phyloP scores from a whole-genome alignment of 1,140 invertebrate genomes.

The Drosophila lini region DNA sequence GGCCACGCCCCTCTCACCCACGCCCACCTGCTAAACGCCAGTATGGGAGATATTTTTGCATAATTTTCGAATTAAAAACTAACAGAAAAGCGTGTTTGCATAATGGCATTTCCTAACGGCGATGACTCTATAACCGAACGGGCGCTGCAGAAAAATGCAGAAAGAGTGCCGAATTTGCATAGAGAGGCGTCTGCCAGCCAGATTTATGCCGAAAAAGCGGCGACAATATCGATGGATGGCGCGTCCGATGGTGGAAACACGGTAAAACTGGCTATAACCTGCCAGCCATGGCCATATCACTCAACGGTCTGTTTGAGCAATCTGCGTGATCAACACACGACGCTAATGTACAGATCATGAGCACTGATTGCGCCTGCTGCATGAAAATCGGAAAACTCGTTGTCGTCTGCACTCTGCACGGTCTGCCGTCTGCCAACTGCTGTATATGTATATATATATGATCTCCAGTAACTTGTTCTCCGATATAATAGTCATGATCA shows the following conservation, averaged over 20 bases:
- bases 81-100: slow-evolving; percentile 67
- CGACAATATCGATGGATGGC: slow-evolving; percentile 10
- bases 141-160: slow-evolving; percentile 11
- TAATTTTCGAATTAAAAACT: slow-evolving; percentile 75
- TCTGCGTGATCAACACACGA: slow-evolving; percentile 80
- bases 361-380: slow-evolving; percentile 79
- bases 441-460: not conserved
- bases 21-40: slow-evolving; percentile 59
- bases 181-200: slow-evolving; percentile 29
- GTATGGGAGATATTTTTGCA: slow-evolving; percentile 64
- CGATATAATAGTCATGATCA: slow-evolving; percentile 49
- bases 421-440: slow-evolving; percentile 1
- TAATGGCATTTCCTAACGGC: slow-evolving; percentile 74
- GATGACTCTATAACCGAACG: slow-evolving; percentile 69
- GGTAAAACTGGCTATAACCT: slow-evolving; percentile 59
- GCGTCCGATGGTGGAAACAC: slow-evolving; percentile 21
- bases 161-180: slow-evolving; percentile 52
- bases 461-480: slow-evolving; percentile 56
- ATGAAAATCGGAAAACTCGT: slow-evolving; percentile 81
- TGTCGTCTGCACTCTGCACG: slow-evolving; percentile 26
- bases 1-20: slow-evolving; percentile 62
- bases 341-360: slow-evolving; percentile 82
- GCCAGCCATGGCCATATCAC: slow-evolving; percentile 51
- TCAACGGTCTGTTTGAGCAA: slow-evolving; percentile 63
- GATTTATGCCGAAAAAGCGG: slow-evolving; percentile 14